phyloP scores from a whole-genome alignment of 2,113 vertebrate species.

The Brachyhypopomus occidentalis region DNA sequence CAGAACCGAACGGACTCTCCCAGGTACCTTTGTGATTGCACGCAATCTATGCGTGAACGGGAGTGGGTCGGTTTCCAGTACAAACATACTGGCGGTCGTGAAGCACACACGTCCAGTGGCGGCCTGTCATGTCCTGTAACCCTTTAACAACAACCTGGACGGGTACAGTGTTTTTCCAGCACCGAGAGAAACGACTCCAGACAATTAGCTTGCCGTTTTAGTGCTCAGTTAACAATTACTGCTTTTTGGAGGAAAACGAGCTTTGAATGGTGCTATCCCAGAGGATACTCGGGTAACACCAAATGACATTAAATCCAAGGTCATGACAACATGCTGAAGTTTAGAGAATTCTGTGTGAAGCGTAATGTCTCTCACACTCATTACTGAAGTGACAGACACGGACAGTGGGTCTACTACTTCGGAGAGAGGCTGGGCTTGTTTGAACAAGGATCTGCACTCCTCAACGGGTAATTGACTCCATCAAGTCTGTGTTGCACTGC shows the following conservation, averaged over 20 bases:
- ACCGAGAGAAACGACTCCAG: slow-evolving; percentile 50
- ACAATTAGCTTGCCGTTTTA: slow-evolving; percentile 62
- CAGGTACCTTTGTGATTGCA: slow-evolving; percentile 33
- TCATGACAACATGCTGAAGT: slow-evolving; percentile 62
- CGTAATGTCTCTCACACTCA: not conserved
- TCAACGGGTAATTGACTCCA: not conserved
- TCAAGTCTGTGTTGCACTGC: slow-evolving; percentile 5
- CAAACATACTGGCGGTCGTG: slow-evolving; percentile 51
- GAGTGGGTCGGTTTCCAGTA: slow-evolving; percentile 61
- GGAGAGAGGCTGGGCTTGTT: not conserved
- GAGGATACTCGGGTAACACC: slow-evolving; percentile 53
- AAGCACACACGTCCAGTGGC: slow-evolving; percentile 47
- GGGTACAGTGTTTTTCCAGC: slow-evolving; percentile 66
- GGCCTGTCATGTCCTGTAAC: slow-evolving; percentile 47
- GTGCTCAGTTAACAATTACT: slow-evolving; percentile 66
- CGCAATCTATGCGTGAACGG: slow-evolving; percentile 60
- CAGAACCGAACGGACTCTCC: not conserved
- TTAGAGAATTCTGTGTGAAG: slow-evolving; percentile 39
- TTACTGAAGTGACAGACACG: not conserved
- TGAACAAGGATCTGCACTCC: not conserved
- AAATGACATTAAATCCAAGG: slow-evolving; percentile 42
- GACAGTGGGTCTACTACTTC: not conserved
- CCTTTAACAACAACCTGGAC: slow-evolving; percentile 60
- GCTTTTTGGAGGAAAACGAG: slow-evolving; percentile 54
- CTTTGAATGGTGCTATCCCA: slow-evolving; percentile 60